A percentile compares a stretch with the other conserved stretches of the same genome.
These are phyloP conservation scores for Pseudomugil tenellus DNA, from an alignment of 2,797 vertebrate genomes.

Conservation along the genomic window DNA sequence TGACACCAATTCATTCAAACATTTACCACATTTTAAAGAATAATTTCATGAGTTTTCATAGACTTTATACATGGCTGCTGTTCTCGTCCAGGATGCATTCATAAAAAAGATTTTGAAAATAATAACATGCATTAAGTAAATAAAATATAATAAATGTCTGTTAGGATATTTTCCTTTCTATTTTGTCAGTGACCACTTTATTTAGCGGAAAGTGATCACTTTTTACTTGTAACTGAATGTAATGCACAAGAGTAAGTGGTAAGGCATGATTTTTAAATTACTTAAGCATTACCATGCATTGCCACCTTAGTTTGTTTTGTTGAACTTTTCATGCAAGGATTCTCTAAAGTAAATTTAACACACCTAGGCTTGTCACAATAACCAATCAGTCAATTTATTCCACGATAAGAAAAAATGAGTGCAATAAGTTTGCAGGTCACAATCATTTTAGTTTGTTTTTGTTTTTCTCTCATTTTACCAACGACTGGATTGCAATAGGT, in stretches of 20 bases:
- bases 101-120: neutral
- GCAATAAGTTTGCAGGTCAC: no score
- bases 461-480: no score
- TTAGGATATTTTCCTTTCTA: neutral
- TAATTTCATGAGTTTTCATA: no score
- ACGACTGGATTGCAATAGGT: no score
- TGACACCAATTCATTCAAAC: neutral
- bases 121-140: neutral
- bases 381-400: no score
- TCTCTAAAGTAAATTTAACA: neutral
- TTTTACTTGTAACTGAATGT: neutral
- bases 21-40: neutral
- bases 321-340: neutral
- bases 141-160: neutral
- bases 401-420: no score
- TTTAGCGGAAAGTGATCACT: neutral
- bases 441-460: no score
- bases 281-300: neutral
- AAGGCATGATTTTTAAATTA: neutral
- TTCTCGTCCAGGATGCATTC: neutral
- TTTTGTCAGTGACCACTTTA: neutral
- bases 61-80: no score
- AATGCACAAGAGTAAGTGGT: neutral
- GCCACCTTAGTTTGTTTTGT: neutral
- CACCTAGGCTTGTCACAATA: no score